Conservation (phyloP, 1,140 invertebrate genomes). For the Brachionus angularis region DNA sequence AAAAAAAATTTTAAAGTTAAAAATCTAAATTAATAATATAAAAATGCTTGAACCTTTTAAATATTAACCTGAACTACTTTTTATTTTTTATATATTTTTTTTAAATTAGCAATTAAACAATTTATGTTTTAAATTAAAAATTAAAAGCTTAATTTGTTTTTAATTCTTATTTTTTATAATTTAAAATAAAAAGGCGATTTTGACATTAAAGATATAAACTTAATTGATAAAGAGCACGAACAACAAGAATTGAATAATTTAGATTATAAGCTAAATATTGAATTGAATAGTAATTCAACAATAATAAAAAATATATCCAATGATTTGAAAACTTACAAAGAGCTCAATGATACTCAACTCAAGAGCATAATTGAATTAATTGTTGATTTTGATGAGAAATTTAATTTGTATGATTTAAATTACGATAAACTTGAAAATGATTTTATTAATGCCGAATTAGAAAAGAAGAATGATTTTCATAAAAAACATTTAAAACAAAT, state of each 20-base stretch:
- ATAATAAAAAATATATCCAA: constrained; percentile 7
- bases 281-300: not conserved
- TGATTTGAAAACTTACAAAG: constrained; percentile 21
- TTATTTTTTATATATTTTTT: too few species aligned
- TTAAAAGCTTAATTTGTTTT: too few species aligned
- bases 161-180: too few species aligned
- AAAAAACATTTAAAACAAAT: constrained; percentile 41
- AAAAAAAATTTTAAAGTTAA: too few species aligned
- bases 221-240: not conserved
- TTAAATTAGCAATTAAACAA: too few species aligned
- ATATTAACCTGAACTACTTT: too few species aligned
- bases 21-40: too few species aligned
- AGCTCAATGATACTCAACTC: constrained; percentile 1
- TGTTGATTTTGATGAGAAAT: constrained; percentile 1
- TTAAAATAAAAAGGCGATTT: constrained; percentile 10
- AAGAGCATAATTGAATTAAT: not conserved
- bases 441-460: not conserved
- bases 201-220: constrained; percentile 22
- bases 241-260: not conserved
- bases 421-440: not conserved
- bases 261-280: not conserved
- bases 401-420: not conserved
- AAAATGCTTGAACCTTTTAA: too few species aligned
- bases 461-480: constrained; percentile 17
- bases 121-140: too few species aligned